These are phyloP conservation scores for Julus scanicus DNA, from an alignment of 2,888 invertebrate genomes.

Conservation along the genomic window DNA sequence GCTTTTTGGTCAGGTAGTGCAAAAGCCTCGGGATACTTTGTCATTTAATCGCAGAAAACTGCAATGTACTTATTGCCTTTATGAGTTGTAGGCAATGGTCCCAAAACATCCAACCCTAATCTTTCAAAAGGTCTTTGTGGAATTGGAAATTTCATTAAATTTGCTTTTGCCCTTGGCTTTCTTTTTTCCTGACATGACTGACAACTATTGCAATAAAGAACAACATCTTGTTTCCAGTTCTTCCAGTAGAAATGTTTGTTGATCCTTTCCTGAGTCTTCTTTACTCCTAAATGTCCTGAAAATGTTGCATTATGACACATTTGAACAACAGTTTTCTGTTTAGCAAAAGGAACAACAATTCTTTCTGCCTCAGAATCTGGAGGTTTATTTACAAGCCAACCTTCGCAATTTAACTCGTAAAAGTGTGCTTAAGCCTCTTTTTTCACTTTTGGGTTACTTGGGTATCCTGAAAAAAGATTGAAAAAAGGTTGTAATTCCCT, in stretches of 20 bases:
- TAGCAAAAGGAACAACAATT: too few species aligned
- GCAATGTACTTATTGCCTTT: conserved; percentile 1
- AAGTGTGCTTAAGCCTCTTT: too few species aligned
- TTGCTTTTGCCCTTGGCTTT: not conserved
- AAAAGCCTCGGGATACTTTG: too few species aligned
- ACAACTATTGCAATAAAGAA: not conserved
- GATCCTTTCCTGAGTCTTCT: too few species aligned
- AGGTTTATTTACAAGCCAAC: not conserved
- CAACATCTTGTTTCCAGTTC: not conserved
- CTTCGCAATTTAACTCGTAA: too few species aligned
- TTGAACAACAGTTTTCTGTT: not conserved
- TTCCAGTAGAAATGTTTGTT: not conserved
- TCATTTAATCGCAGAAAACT: not conserved
- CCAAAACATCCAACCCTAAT: not conserved
- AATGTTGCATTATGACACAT: not conserved
- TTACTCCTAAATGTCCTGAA: not conserved
- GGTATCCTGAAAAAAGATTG: too few species aligned
- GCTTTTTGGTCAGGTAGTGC: too few species aligned
- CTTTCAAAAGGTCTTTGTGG: not conserved
- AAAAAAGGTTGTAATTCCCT: too few species aligned
- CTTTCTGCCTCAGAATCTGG: not conserved
- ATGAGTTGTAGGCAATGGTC: not conserved
- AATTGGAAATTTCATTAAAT: not conserved
- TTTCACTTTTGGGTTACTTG: too few species aligned
- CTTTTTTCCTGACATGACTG: conserved; percentile 7